Conservation (phyloP, 35 echinoderm and acorn worm species). For the Apostichopus japonicus region DNA sequence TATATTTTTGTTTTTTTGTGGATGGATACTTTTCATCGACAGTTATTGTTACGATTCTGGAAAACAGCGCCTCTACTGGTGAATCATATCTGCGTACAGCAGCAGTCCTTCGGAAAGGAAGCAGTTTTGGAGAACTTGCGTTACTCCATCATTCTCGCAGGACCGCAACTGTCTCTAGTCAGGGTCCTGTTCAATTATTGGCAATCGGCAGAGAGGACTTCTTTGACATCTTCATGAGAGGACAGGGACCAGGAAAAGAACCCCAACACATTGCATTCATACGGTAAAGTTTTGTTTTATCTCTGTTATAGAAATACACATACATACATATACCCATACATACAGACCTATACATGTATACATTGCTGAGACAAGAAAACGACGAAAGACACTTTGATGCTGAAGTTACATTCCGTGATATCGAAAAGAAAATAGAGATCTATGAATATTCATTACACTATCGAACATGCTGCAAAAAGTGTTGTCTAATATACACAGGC, state of each 20-base stretch:
- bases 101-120: constrained; percentile 85
- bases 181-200: constrained; percentile 80
- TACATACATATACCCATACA: too few species aligned
- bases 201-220: constrained; percentile 95
- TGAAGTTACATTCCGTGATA: background rate
- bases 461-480: too few species aligned
- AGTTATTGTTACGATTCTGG: constrained; percentile 89
- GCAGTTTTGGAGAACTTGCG: constrained; percentile 89
- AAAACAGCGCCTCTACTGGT: constrained; percentile 64
- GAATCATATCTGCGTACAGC: constrained; percentile 76
- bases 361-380: too few species aligned
- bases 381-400: background rate
- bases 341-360: too few species aligned
- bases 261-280: constrained; percentile 75
- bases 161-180: constrained; percentile 91
- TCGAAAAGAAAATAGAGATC: background rate
- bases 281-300: constrained; percentile 46
- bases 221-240: constrained; percentile 97
- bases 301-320: too few species aligned
- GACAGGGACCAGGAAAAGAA: constrained; percentile 80
- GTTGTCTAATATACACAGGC: too few species aligned
- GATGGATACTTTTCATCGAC: background rate
- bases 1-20: too few species aligned
- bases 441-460: too few species aligned
- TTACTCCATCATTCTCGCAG: constrained; percentile 80